These are phyloP conservation scores for Threskiornis aethiopicus DNA, from an alignment of 2,797 vertebrate species.

Conservation along the genomic window DNA sequence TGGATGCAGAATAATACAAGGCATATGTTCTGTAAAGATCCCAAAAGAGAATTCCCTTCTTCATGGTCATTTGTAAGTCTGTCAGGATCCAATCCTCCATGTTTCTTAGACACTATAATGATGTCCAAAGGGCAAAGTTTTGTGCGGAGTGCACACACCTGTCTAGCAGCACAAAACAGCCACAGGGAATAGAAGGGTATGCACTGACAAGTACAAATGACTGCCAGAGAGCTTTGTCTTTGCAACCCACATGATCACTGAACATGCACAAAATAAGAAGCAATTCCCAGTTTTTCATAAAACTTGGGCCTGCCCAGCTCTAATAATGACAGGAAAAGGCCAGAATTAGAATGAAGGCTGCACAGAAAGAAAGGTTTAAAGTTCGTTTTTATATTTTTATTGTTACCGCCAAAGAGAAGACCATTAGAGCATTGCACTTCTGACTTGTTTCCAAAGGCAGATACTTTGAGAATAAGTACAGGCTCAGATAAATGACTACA, in stretches of 20 bases:
- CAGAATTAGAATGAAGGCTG: background rate
- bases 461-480: background rate
- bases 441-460: constrained; percentile 21
- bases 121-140: constrained; percentile 55
- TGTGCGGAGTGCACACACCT: constrained; percentile 49
- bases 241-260: background rate
- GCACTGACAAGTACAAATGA: constrained; percentile 56
- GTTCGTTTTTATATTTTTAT: background rate
- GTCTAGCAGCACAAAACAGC: constrained; percentile 45
- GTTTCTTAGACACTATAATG: constrained; percentile 39
- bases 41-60: constrained; percentile 7
- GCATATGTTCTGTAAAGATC: background rate
- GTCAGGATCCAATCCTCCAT: constrained; percentile 14
- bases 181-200: constrained; percentile 30
- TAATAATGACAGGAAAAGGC: background rate
- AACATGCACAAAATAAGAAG: background rate
- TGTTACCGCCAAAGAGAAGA: background rate
- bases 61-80: constrained; percentile 40
- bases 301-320: background rate
- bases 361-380: background rate
- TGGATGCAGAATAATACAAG: background rate
- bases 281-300: background rate
- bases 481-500: constrained; percentile 29
- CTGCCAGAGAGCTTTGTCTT: background rate
- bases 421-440: background rate